Evolutionary conservation across 2,888 invertebrate genomes (phyloP).

Genomic region (Coenonympha arcania): DNA sequence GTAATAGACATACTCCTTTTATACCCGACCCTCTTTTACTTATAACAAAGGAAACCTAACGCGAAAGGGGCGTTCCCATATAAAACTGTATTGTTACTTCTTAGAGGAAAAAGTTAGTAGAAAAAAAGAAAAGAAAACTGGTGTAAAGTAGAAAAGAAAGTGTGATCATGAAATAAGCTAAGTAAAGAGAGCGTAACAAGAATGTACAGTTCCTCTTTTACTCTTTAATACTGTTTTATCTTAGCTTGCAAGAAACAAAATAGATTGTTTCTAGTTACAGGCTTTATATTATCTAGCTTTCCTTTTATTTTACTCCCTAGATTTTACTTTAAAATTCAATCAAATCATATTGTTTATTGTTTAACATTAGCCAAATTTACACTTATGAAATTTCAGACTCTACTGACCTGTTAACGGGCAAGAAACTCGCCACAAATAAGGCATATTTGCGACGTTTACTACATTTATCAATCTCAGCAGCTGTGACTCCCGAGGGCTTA

Average conservation of each 20-base stretch:
- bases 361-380: no score
- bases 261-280: no score
- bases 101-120: not conserved
- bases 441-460: no score
- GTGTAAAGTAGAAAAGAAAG: not conserved
- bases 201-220: not conserved
- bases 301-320: no score
- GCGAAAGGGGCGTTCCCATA: not conserved
- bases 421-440: no score
- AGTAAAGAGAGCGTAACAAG: not conserved
- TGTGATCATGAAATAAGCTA: not conserved
- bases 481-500: no score
- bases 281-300: no score
- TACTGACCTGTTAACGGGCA: no score
- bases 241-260: not conserved
- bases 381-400: no score
- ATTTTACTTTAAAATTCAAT: no score
- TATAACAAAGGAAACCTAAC: not conserved
- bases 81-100: not conserved
- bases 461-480: no score
- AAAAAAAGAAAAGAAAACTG: not conserved
- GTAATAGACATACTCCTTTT: not conserved
- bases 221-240: not conserved
- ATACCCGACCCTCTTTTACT: not conserved
- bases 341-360: no score